A percentile compares a stretch with the other conserved stretches of the same genome.
phyloP scores from a whole-genome alignment of 2,113 vertebrate species.

The Rallus limicola region DNA sequence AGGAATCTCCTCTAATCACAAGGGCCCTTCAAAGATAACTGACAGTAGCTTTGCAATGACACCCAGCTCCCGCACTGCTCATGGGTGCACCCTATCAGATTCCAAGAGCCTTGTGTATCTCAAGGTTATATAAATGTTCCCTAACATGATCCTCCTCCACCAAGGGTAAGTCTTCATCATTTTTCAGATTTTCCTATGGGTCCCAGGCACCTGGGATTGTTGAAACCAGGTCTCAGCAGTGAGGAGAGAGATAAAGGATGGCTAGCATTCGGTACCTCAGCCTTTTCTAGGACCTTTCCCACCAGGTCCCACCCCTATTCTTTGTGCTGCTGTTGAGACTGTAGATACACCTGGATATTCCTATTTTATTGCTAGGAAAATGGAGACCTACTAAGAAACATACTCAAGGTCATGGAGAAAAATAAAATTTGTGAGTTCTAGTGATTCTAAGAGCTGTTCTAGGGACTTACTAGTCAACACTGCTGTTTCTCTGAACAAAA shows the following conservation, averaged over 20 bases:
- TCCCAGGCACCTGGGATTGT: neutral
- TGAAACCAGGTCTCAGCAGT: neutral
- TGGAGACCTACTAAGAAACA: fast-evolving
- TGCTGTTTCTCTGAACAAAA: neutral
- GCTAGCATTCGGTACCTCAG: neutral
- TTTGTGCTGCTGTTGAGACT: neutral
- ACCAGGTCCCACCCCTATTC: neutral
- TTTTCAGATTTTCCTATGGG: neutral
- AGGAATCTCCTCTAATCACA: neutral
- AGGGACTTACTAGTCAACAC: neutral
- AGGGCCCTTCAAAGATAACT: neutral
- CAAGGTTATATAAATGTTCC: neutral
- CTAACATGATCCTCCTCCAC: neutral
- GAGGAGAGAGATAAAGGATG: neutral
- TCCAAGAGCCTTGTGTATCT: neutral
- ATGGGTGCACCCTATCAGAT: neutral
- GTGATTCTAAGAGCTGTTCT: neutral
- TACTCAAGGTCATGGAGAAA: neutral
- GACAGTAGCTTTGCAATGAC: neutral
- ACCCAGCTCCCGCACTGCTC: neutral
- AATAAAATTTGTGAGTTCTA: neutral
- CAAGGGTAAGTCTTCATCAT: neutral
- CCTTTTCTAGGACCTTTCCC: neutral
- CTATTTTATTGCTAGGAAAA: neutral
- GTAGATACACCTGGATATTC: neutral